Percentiles rank a stretch among this genome's conserved stretches.
phyloP scores from a whole-genome alignment of 2,888 invertebrate genomes.

The Schrankia costaestrigalis region DNA sequence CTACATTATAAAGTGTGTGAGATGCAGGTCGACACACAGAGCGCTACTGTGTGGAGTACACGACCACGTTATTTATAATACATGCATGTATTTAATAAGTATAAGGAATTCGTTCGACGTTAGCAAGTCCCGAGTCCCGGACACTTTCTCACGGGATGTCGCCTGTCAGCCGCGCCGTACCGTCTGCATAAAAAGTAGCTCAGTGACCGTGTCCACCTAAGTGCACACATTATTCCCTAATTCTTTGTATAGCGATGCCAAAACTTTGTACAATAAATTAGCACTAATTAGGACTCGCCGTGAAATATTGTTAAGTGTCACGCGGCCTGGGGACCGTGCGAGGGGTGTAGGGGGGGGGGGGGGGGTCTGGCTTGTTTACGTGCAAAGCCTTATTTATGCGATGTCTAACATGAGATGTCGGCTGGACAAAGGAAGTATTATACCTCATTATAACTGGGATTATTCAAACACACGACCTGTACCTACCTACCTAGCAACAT shows the following conservation, averaged over 20 bases:
- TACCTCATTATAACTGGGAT: constrained; percentile 6
- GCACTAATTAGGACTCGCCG: constrained; percentile 34
- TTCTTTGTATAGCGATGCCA: constrained; percentile 25
- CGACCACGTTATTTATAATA: no score
- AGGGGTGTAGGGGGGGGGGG: neutral
- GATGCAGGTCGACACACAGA: no score
- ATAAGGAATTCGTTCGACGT: no score
- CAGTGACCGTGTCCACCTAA: constrained; percentile 7
- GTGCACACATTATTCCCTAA: constrained; percentile 14
- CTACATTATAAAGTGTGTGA: no score
- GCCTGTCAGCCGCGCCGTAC: neutral
- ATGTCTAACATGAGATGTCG: constrained; percentile 7
- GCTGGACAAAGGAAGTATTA: constrained; percentile 11
- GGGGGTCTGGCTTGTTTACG: neutral
- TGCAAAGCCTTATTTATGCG: constrained; percentile 6
- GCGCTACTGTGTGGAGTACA: no score
- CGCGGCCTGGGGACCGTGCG: constrained; percentile 5
- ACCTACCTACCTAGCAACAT: no score
- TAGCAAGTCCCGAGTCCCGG: neutral
- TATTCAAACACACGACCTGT: no score
- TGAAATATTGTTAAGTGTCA: constrained; percentile 15
- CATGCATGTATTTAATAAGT: no score
- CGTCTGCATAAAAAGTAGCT: constrained; percentile 1
- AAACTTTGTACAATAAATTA: constrained; percentile 33
- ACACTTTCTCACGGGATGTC: neutral